Percentiles rank a stretch among this genome's conserved stretches.
These are phyloP conservation scores for Atta colombica DNA, from an alignment of 1,140 invertebrate species.

Conservation along the genomic window DNA sequence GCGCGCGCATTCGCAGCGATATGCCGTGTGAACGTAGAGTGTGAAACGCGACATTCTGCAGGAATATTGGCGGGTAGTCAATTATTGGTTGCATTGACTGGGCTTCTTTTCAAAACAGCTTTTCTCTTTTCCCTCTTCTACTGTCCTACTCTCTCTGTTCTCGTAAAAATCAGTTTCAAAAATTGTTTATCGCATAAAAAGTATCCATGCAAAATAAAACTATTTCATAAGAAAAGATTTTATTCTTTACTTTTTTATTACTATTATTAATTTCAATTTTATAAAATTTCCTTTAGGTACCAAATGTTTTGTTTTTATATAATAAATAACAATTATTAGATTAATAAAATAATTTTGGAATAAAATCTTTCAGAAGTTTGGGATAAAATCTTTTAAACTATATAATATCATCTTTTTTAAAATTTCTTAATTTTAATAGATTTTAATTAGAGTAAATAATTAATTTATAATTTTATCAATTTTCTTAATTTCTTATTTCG, in stretches of 20 bases:
- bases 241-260: background rate
- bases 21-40: conserved; percentile 30
- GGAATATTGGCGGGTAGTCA: conserved; percentile 56
- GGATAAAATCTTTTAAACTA: background rate
- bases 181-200: conserved; percentile 7
- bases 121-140: background rate
- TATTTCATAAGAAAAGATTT: background rate
- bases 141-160: background rate
- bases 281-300: background rate
- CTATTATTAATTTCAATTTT: background rate
- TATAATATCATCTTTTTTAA: background rate
- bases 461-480: conserved; percentile 8
- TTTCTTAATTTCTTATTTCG: conserved; percentile 2
- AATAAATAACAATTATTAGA: conserved; percentile 8
- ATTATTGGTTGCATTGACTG: conserved; percentile 45
- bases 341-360: conserved; percentile 1
- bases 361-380: background rate
- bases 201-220: background rate
- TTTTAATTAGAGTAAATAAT: background rate
- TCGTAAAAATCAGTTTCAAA: conserved; percentile 6
- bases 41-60: conserved; percentile 49
- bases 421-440: background rate
- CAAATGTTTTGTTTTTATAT: background rate
- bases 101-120: conserved; percentile 45
- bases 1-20: conserved; percentile 10